Evolutionary conservation across 2,888 invertebrate species (phyloP).

Genomic region (Acleris laterana): DNA sequence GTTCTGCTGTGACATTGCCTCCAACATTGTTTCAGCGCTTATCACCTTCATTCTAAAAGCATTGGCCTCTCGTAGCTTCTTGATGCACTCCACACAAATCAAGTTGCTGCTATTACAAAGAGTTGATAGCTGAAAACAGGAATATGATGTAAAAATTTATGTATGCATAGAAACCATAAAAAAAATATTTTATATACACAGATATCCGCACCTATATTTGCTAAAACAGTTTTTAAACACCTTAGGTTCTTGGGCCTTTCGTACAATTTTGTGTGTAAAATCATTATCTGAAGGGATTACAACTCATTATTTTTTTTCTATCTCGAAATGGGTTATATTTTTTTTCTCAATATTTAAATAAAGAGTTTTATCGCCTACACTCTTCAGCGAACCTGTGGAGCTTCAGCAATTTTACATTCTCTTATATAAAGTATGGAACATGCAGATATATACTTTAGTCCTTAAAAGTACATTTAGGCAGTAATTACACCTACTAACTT

Average conservation of each 20-base stretch:
- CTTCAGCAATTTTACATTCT: too few relatives aligned
- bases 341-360: too few relatives aligned
- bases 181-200: background rate
- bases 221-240: too few relatives aligned
- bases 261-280: background rate
- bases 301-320: background rate
- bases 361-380: too few relatives aligned
- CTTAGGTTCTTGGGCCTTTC: too few relatives aligned
- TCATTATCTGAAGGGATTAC: background rate
- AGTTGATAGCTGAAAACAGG: slow-evolving; percentile 58
- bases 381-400: too few relatives aligned
- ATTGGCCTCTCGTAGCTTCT: slow-evolving; percentile 57
- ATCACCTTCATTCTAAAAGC: slow-evolving; percentile 60
- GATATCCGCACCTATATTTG: too few relatives aligned
- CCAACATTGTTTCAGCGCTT: slow-evolving; percentile 55
- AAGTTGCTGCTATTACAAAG: slow-evolving; percentile 48
- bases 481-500: too few relatives aligned
- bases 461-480: too few relatives aligned
- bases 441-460: too few relatives aligned
- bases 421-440: too few relatives aligned
- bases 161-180: slow-evolving; percentile 17
- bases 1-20: slow-evolving; percentile 51
- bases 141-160: background rate
- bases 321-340: background rate
- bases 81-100: slow-evolving; percentile 60